Evolutionary conservation across 2,888 invertebrate genomes (phyloP).

Genomic region (Amphimallon solstitiale): DNA sequence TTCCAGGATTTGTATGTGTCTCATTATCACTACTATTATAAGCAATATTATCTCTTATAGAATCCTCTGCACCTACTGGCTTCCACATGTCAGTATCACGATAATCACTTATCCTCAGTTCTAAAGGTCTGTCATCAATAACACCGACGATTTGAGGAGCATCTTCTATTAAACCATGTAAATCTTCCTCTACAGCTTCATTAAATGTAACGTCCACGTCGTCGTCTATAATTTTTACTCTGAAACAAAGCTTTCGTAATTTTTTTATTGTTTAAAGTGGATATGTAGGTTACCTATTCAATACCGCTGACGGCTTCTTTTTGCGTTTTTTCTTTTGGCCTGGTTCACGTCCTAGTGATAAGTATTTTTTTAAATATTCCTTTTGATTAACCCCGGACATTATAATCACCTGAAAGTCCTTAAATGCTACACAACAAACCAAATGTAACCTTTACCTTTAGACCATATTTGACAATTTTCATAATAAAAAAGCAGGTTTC

Average conservation of each 20-base stretch:
- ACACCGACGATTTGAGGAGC: slow-evolving; percentile 90
- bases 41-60: not conserved
- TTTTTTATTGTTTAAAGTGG: not conserved
- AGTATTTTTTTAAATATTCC: slow-evolving; percentile 82
- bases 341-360: slow-evolving; percentile 71
- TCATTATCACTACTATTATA: not conserved
- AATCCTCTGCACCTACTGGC: slow-evolving; percentile 47
- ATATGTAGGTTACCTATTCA: slow-evolving; percentile 47
- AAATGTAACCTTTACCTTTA: not conserved
- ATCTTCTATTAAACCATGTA: slow-evolving; percentile 82
- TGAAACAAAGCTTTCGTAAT: slow-evolving; percentile 54
- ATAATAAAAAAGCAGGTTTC: not conserved
- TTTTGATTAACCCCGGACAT: slow-evolving; percentile 72
- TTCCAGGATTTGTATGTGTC: not conserved
- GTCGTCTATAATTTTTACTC: slow-evolving; percentile 88
- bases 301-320: slow-evolving; percentile 49
- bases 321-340: slow-evolving; percentile 76
- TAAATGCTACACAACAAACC: not conserved
- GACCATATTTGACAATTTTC: not conserved
- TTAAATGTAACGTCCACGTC: slow-evolving; percentile 75
- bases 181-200: slow-evolving; percentile 74
- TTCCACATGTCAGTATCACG: slow-evolving; percentile 58
- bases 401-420: no score
- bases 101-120: slow-evolving; percentile 64
- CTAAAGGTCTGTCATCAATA: slow-evolving; percentile 82